Base-by-base conservation (phyloP, 1,140 invertebrate genomes). In the Drosophila subpulchrella region DNA sequence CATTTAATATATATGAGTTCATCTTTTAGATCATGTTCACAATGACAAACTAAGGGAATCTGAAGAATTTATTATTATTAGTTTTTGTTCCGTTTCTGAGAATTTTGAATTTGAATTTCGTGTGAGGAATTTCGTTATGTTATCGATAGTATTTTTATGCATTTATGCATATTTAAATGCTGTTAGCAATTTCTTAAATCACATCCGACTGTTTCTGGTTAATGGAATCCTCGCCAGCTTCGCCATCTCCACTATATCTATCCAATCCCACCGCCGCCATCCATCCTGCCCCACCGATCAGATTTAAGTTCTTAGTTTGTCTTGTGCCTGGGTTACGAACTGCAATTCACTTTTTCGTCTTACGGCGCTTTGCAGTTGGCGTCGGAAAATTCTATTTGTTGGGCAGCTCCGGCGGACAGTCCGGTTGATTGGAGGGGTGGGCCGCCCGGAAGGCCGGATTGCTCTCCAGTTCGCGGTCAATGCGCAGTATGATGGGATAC, bases 341-440 rank as follows among this genome's bases (percentile, higher is more conserved):
- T 91, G 89, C 89, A 88, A 91, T 75, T 89, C 76, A 91, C 75
- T 91, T 91, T 77, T 91, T 91, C 48, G 86, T 91, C 71, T 91
- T 91, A 59, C 90, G 86, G 71, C 91, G 90, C 54, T 91, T 91
- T 89, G 90, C 90, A 91, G 90, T 91, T 91, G 90, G 80, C 73
- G 84, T 75, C 90, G 91, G 88, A 71, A 91, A 92, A 91, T 92
- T 92, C 91, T 92, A 92, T 92, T 94, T 95, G 95, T 94, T 96
- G 96, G 83, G 95, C 95, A 81, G 95, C 95, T 93, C 96, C 36
- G 96, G 96, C 39, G 97, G 97, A 93, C 97, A 97, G 93, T 99
- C 98, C 17, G 97, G 97, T 94, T 99, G 98, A 89, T 95, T 95
- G 72, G 96, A 96, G 32, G 97, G 96, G 93, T 98, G 96, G 71